phyloP scores from a whole-genome alignment of 1,140 invertebrate species.

The Macrotrachela quadricornifera region DNA sequence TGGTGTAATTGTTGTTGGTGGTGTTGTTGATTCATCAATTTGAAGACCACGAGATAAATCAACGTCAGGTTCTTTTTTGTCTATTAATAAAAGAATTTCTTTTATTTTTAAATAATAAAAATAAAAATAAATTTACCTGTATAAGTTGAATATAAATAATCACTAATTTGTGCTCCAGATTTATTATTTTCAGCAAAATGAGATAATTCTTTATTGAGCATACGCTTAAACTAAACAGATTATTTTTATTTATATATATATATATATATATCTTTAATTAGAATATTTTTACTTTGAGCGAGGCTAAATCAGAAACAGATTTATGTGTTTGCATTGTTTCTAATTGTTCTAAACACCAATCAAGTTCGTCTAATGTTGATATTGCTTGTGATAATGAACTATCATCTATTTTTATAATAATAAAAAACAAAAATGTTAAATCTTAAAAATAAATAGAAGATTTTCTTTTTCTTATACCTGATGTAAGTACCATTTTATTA shows the following conservation, averaged over 20 bases:
- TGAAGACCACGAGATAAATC: no score
- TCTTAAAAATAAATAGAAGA: no score
- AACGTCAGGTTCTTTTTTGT: no score
- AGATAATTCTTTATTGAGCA: conserved; percentile 95
- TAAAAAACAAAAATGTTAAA: no score
- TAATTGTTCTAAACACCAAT: conserved; percentile 97
- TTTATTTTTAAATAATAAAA: no score
- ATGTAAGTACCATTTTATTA: background rate
- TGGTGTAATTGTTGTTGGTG: no score
- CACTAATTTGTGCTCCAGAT: conserved; percentile 94
- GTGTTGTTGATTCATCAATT: no score
- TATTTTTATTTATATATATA: conserved; percentile 9
- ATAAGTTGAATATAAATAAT: conserved; percentile 95
- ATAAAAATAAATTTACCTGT: conserved; percentile 50
- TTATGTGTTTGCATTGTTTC: conserved; percentile 97
- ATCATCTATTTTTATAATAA: no score
- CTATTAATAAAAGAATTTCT: no score
- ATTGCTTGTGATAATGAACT: no score
- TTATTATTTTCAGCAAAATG: conserved; percentile 96
- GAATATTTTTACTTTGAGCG: conserved; percentile 66
- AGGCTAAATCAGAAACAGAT: conserved; percentile 97
- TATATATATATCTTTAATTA: no score
- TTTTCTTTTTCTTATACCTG: no score
- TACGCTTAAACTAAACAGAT: conserved; percentile 78
- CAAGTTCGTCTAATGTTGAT: conserved; percentile 76